phyloP scores from a whole-genome alignment of 2,888 invertebrate genomes.

The Cheilosia grossa region DNA sequence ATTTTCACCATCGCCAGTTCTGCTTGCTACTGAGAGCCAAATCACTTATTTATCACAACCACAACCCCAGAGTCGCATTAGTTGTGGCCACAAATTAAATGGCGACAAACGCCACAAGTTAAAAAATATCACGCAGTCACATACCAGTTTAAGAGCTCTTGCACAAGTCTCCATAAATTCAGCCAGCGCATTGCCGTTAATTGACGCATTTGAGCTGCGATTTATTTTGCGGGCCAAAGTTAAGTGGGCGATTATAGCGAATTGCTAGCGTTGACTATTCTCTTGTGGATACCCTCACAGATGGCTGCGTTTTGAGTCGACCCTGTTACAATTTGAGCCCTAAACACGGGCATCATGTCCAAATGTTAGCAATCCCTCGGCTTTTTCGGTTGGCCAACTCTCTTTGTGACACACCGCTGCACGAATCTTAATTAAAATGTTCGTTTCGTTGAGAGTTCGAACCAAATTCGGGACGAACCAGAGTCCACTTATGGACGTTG shows the following conservation, averaged over 20 bases:
- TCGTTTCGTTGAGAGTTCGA: neutral
- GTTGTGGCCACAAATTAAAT: conserved; percentile 36
- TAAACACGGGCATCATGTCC: conserved; percentile 17
- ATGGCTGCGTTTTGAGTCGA: neutral
- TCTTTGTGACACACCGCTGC: conserved; percentile 1
- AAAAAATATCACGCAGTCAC: conserved; percentile 16
- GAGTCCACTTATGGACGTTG: conserved; percentile 36
- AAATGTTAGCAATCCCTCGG: neutral
- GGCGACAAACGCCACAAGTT: conserved; percentile 46
- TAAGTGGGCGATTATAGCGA: conserved; percentile 67
- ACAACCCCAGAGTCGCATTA: conserved; percentile 34
- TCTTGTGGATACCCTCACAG: neutral
- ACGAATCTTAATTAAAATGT: conserved; percentile 10
- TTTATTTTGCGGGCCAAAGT: conserved; percentile 22
- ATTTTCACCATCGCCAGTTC: conserved; percentile 9
- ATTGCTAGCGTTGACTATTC: conserved; percentile 13
- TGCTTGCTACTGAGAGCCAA: conserved; percentile 40
- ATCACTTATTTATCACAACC: conserved; percentile 55
- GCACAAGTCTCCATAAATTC: conserved; percentile 54
- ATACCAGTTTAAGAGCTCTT: conserved; percentile 39
- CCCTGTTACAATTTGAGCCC: conserved; percentile 20
- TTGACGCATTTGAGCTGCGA: conserved; percentile 43
- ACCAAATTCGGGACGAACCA: conserved; percentile 2
- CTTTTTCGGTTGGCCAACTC: neutral
- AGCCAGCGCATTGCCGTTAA: conserved; percentile 43